Conservation (phyloP, 2,113 vertebrate genomes). For the Odontesthes bonariensis region DNA sequence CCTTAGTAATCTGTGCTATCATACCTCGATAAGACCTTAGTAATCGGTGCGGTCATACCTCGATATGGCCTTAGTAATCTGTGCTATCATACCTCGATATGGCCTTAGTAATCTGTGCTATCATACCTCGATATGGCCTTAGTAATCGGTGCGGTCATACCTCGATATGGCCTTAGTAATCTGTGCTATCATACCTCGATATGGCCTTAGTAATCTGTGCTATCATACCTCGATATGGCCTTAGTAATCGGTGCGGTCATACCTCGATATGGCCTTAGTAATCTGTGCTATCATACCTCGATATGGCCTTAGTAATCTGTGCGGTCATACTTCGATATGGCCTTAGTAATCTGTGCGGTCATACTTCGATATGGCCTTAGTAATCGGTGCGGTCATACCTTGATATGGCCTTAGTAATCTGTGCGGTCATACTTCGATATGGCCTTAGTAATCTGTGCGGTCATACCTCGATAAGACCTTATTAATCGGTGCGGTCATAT, state of each 20-base stretch:
- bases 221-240: conserved; percentile 88
- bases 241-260: neutral
- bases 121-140: conserved; percentile 88
- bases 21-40: conserved; percentile 95
- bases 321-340: conserved; percentile 90
- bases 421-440: conserved; percentile 88
- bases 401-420: conserved; percentile 77
- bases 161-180: conserved; percentile 92
- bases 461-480: conserved; percentile 87
- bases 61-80: conserved; percentile 77
- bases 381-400: conserved; percentile 78
- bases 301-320: no score
- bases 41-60: no score
- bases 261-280: conserved; percentile 87
- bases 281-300: conserved; percentile 82
- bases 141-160: conserved; percentile 66
- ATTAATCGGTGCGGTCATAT: conserved; percentile 65
- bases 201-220: conserved; percentile 55
- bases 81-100: conserved; percentile 88
- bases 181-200: conserved; percentile 90
- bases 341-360: neutral
- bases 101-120: neutral
- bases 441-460: no score
- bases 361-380: conserved; percentile 87
- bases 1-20: neutral